Evolutionary conservation across 2,888 invertebrate genomes (phyloP), one percentile per base, ranked within the genome.

Genomic region (Epinotia brunnichana): DNA sequence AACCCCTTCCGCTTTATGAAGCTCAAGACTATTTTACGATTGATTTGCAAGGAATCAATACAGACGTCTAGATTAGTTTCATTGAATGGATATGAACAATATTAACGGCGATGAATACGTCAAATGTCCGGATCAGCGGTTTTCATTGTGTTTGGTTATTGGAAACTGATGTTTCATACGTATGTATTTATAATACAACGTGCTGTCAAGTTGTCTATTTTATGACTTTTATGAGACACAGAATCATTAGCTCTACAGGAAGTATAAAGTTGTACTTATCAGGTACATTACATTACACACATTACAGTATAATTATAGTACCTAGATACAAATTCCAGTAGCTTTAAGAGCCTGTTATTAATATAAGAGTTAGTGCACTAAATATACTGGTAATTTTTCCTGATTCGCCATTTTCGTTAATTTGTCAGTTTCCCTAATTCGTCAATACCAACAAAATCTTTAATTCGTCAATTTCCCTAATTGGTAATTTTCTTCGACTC

Each of bases 21-120:
- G 76, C 80, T 76, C 80, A 79, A 79, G 79, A 82, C 79, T 82
- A 78, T 83, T 83, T 84, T 86, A 85, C 82, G 82, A 83, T 84
- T 83, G 86, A 85, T 87, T 85, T 85, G 81, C 78, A 69, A 67
- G 61, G 24, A 72, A 61, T 56, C 72, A 67, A 72, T 72, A 62
- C 48, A 24, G 56, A 29, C 48, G 57, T 59, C 57, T 29, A 44
- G 66, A 60, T 66, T 24, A 39, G 41, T 56, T 44, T 54, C 21
- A 17, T 64, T 61, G 54, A 51, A 51, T 68, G 62, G 44, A 60
- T 48, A 51, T 48, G 21, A 44, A 44, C 3, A 39, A 39, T 39
- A 48, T n/a, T 48, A 13, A 1, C 35, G 9, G 59, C 19, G 7
- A 13, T 21, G 24, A 4, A 24, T 51, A 51, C 5, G 5, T 24